Percentiles rank a stretch among this genome's conserved stretches.
phyloP scores from a whole-genome alignment of 1,140 invertebrate species.

The Ruditapes philippinarum region DNA sequence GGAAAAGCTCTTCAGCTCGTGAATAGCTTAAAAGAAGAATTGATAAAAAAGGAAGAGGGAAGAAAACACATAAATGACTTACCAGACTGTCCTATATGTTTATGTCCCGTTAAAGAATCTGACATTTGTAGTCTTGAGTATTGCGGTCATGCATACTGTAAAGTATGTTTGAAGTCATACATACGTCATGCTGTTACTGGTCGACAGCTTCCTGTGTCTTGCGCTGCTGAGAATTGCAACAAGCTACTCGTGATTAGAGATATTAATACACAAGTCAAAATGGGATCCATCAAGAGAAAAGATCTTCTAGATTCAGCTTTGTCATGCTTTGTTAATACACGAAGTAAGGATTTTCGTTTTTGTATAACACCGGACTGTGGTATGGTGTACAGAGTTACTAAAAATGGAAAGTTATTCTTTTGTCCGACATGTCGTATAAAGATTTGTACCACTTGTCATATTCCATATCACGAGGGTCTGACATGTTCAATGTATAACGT shows the following conservation, averaged over 20 bases:
- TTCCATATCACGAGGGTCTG: conserved; percentile 76
- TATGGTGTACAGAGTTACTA: conserved; percentile 74
- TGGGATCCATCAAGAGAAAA: conserved; percentile 28
- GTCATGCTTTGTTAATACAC: conserved; percentile 63
- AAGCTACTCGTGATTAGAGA: conserved; percentile 71
- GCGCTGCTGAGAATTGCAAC: conserved; percentile 75
- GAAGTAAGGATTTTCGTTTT: conserved; percentile 70
- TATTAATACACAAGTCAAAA: conserved; percentile 60
- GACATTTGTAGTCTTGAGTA: conserved; percentile 77
- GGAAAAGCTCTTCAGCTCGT: conserved; percentile 62
- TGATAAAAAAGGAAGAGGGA: background rate
- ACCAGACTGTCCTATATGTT: conserved; percentile 81
- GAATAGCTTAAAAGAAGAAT: conserved; percentile 35
- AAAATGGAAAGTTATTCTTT: conserved; percentile 63
- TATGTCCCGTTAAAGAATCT: conserved; percentile 73
- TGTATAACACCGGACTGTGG: conserved; percentile 81
- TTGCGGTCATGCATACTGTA: conserved; percentile 83
- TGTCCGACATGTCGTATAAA: conserved; percentile 74
- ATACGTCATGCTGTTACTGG: conserved; percentile 61
- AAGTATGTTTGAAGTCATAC: conserved; percentile 76
- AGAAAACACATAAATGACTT: background rate
- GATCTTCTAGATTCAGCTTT: conserved; percentile 71
- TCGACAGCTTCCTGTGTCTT: conserved; percentile 75
- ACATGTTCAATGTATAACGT: conserved; percentile 76
- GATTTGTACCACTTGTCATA: conserved; percentile 78